Conservation (phyloP, 2,797 vertebrate genomes). For the Ctenochaetus hawaiiensis region DNA sequence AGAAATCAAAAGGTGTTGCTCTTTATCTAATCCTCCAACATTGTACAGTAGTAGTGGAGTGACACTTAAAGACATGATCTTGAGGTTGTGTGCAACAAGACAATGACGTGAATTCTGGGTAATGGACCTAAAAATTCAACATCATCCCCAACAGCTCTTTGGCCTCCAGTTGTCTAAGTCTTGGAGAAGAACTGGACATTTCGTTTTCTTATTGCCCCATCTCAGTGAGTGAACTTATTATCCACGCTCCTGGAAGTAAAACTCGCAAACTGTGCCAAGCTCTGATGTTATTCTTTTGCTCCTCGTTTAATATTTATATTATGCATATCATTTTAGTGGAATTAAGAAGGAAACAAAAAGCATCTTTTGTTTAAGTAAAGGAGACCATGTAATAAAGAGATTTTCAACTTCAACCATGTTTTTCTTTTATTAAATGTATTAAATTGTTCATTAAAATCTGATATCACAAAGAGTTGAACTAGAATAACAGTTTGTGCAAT, state of each 20-base stretch:
- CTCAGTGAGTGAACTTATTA: neutral
- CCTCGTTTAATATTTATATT: neutral
- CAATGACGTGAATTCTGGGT: neutral
- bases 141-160: neutral
- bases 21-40: too few species aligned
- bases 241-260: neutral
- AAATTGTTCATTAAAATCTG: neutral
- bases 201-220: neutral
- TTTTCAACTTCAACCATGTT: neutral
- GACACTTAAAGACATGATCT: too few species aligned
- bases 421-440: too few species aligned
- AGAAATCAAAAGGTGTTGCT: too few species aligned
- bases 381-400: neutral
- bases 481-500: neutral
- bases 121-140: neutral
- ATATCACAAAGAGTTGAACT: neutral
- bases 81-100: too few species aligned
- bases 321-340: slow-evolving; percentile 7
- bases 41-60: too few species aligned
- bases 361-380: neutral
- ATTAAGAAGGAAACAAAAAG: slow-evolving; percentile 18
- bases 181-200: neutral
- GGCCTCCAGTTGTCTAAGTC: neutral
- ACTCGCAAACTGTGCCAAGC: neutral
- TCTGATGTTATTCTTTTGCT: neutral